phyloP scores from a whole-genome alignment of 2,888 invertebrate species.

The Trissonchulus sp. region DNA sequence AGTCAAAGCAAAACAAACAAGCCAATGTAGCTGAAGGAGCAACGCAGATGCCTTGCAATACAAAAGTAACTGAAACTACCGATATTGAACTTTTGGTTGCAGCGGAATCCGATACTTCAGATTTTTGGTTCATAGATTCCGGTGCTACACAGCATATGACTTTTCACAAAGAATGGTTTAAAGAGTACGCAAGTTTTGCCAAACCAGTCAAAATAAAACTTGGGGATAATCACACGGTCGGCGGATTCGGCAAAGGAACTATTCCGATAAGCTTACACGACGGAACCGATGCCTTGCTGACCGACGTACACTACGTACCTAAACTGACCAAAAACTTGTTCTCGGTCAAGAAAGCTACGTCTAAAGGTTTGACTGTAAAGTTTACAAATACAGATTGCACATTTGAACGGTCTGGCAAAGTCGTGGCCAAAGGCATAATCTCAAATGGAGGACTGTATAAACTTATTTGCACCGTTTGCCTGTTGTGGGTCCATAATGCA shows the following conservation, averaged over 20 bases:
- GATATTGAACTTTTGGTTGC: not conserved
- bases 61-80: no score
- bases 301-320: not conserved
- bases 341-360: not conserved
- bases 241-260: not conserved
- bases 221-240: not conserved
- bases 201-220: not conserved
- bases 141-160: slow-evolving; percentile 9
- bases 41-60: not conserved
- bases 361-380: not conserved
- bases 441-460: not conserved
- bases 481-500: no score
- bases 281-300: not conserved
- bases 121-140: not conserved
- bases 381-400: not conserved
- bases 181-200: not conserved
- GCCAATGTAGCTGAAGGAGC: not conserved
- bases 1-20: not conserved
- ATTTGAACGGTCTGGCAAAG: not conserved
- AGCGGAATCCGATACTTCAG: not conserved
- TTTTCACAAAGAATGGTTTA: not conserved
- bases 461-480: not conserved
- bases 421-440: not conserved
- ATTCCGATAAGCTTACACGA: not conserved
- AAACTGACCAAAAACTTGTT: not conserved